A percentile compares a stretch with the other conserved stretches of the same genome.
phyloP scores from a whole-genome alignment of 2,888 invertebrate species.

The Cryptus armator region DNA sequence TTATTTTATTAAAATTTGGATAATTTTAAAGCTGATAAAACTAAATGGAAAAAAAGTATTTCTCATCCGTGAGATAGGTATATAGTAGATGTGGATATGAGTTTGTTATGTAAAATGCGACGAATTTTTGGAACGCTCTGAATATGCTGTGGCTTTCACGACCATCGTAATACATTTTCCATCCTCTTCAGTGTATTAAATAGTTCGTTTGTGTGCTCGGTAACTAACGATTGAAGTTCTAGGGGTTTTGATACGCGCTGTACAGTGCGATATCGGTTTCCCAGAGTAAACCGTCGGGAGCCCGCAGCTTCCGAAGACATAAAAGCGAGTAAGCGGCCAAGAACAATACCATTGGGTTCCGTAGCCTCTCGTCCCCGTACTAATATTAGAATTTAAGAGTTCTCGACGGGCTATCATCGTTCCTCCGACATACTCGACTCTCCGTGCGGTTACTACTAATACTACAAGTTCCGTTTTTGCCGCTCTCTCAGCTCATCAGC shows the following conservation, averaged over 20 bases:
- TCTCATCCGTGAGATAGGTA: too few relatives aligned
- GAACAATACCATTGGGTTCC: slow-evolving; percentile 55
- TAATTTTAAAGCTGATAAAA: too few relatives aligned
- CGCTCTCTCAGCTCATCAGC: slow-evolving; percentile 18
- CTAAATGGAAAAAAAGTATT: too few relatives aligned
- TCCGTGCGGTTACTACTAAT: slow-evolving; percentile 15
- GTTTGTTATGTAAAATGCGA: too few relatives aligned
- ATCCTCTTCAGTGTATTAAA: too few relatives aligned
- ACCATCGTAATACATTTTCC: too few relatives aligned
- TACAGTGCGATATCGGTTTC: slow-evolving; percentile 22
- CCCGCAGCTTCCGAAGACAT: slow-evolving; percentile 18
- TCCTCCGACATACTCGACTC: slow-evolving; percentile 12
- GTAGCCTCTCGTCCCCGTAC: slow-evolving; percentile 28
- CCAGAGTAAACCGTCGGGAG: slow-evolving; percentile 26
- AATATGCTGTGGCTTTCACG: too few relatives aligned
- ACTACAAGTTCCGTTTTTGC: slow-evolving; percentile 45
- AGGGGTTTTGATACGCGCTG: neutral
- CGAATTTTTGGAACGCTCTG: too few relatives aligned
- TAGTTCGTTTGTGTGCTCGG: too few relatives aligned
- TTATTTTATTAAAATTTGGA: too few relatives aligned
- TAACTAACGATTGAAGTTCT: neutral
- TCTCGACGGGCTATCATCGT: slow-evolving; percentile 18
- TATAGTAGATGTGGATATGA: too few relatives aligned
- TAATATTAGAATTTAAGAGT: slow-evolving; percentile 61
- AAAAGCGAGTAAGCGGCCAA: slow-evolving; percentile 54